A percentile compares a stretch with the other conserved stretches of the same genome.
Evolutionary conservation across 2,888 invertebrate species (phyloP).

Genomic region (Leuctra nigra): DNA sequence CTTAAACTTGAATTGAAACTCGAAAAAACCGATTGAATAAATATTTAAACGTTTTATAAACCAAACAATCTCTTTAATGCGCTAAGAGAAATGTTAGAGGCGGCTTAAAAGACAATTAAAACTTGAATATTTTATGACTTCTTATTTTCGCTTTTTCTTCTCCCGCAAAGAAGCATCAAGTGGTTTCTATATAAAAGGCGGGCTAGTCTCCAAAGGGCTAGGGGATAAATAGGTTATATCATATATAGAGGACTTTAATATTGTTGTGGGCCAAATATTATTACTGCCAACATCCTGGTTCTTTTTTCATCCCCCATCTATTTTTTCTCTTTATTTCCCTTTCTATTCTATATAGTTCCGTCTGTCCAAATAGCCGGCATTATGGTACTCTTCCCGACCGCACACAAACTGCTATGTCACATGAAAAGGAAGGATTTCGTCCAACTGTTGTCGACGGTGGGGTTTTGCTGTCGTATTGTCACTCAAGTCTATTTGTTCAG

Average conservation of each 20-base stretch:
- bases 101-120: constrained; percentile 2
- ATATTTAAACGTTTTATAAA: too few relatives aligned
- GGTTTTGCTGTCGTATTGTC: constrained; percentile 4
- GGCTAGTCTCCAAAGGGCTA: background rate
- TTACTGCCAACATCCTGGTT: constrained; percentile 20
- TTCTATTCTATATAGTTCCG: background rate
- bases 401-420: background rate
- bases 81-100: too few relatives aligned
- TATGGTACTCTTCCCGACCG: background rate
- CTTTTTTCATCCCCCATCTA: background rate
- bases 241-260: constrained; percentile 10
- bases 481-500: background rate
- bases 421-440: constrained; percentile 2
- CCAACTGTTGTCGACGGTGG: constrained; percentile 5
- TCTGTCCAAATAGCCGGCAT: background rate
- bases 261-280: constrained; percentile 22
- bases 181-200: background rate
- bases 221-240: constrained; percentile 19
- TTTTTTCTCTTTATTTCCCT: background rate
- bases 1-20: too few relatives aligned
- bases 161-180: constrained; percentile 3
- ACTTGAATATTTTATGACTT: constrained; percentile 10
- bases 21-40: too few relatives aligned
- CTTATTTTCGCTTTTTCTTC: background rate
- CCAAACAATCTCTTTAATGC: too few relatives aligned